Evolutionary conservation across 2,113 vertebrate species (phyloP).

Genomic region (Myiozetetes cayanensis): DNA sequence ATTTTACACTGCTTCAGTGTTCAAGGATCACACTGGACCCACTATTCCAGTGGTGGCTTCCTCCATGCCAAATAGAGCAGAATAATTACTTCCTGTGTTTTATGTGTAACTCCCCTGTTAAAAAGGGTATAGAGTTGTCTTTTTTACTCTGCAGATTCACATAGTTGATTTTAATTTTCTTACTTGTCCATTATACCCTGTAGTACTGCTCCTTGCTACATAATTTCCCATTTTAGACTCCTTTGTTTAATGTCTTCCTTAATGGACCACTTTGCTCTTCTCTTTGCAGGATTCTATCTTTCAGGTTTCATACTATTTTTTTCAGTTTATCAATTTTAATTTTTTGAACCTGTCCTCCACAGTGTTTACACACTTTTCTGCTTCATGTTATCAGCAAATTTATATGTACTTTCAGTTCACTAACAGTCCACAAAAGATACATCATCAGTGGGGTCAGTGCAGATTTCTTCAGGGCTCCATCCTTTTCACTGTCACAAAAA

Average conservation of each 20-base stretch:
- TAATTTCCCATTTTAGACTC: not conserved
- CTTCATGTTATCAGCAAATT: not conserved
- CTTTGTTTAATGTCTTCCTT: not conserved
- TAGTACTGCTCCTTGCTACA: not conserved
- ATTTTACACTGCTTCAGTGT: not conserved
- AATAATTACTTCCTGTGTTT: not conserved
- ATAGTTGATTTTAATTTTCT: not conserved
- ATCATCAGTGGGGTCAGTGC: not conserved
- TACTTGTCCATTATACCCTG: not conserved
- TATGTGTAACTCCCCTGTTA: not conserved
- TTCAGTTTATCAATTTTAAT: not conserved
- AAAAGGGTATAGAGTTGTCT: not conserved
- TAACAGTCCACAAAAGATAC: not conserved
- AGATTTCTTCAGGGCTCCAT: not conserved
- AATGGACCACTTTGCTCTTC: not conserved
- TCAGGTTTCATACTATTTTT: not conserved
- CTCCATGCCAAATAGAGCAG: not conserved
- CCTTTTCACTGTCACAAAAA: not conserved
- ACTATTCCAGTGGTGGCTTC: not conserved
- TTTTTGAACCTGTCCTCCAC: not conserved
- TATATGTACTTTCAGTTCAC: not conserved
- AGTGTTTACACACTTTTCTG: not conserved
- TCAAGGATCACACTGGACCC: not conserved
- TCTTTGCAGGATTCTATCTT: not conserved
- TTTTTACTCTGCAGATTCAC: not conserved